A percentile compares a stretch with the other conserved stretches of the same genome.
Evolutionary conservation across 2,113 vertebrate species (phyloP).

Genomic region (Passer domesticus): DNA sequence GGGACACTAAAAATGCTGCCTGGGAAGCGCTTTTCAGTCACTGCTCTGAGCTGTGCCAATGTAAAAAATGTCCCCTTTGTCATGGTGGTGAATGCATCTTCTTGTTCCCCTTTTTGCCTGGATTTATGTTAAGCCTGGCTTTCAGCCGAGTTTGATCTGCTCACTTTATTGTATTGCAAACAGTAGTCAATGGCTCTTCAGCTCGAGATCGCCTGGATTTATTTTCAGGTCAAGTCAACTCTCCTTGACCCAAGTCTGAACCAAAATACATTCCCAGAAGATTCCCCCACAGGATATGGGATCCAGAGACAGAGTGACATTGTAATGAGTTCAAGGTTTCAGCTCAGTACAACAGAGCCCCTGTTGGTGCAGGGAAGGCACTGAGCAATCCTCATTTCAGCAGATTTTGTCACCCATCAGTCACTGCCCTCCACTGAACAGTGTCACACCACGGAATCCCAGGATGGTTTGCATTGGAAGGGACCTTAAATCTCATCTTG

Average conservation of each 20-base stretch:
- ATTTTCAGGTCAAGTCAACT: slow-evolving; percentile 69
- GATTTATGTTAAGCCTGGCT: slow-evolving; percentile 54
- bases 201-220: slow-evolving; percentile 54
- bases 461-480: not conserved
- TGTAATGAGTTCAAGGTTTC: slow-evolving; percentile 51
- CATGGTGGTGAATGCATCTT: slow-evolving; percentile 36
- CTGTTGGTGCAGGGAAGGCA: not conserved
- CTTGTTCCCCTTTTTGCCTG: slow-evolving; percentile 47
- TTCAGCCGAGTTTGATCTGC: slow-evolving; percentile 41
- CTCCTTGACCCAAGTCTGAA: slow-evolving; percentile 61
- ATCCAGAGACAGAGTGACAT: slow-evolving; percentile 55
- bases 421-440: not conserved
- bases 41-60: not conserved
- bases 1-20: not conserved
- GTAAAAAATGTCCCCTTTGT: slow-evolving; percentile 56
- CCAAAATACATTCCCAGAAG: slow-evolving; percentile 63
- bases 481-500: not conserved
- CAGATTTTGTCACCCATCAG: not conserved
- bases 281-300: slow-evolving; percentile 22
- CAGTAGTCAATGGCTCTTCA: slow-evolving; percentile 68
- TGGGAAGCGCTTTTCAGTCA: not conserved
- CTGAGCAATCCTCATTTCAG: not conserved
- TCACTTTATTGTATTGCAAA: slow-evolving; percentile 58
- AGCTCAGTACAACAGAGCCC: not conserved
- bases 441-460: not conserved